Conservation (phyloP, 2,888 invertebrate species). For the Acleris laterana region DNA sequence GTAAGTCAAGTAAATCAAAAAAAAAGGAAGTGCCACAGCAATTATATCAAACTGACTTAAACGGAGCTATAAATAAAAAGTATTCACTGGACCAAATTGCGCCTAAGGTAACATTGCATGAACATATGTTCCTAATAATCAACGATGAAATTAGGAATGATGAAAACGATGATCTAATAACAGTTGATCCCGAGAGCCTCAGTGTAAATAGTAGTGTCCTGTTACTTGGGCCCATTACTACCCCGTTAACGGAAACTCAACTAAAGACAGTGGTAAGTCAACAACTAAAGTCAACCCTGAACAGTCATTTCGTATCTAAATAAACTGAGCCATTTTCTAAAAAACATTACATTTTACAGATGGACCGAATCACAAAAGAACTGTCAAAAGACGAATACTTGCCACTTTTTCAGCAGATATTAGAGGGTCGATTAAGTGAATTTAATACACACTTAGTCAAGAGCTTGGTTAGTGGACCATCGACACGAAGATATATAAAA, state of each 20-base stretch:
- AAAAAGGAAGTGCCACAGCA: slow-evolving; percentile 43
- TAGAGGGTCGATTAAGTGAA: slow-evolving; percentile 59
- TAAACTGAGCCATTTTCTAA: too few species aligned
- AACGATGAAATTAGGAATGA: slow-evolving; percentile 74
- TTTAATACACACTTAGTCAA: slow-evolving; percentile 60
- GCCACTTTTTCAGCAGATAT: slow-evolving; percentile 67
- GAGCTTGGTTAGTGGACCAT: slow-evolving; percentile 64
- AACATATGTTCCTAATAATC: slow-evolving; percentile 73
- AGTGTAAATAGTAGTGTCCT: slow-evolving; percentile 70
- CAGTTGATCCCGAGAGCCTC: slow-evolving; percentile 73
- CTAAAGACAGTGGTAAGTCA: slow-evolving; percentile 68
- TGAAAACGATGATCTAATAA: slow-evolving; percentile 64
- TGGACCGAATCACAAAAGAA: slow-evolving; percentile 69
- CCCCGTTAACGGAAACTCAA: slow-evolving; percentile 63
- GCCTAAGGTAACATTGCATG: slow-evolving; percentile 40
- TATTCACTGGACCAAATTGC: neutral
- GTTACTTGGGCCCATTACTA: slow-evolving; percentile 71
- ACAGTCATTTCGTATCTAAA: too few species aligned
- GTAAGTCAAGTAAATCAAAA: slow-evolving; percentile 57
- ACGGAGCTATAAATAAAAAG: slow-evolving; percentile 34
- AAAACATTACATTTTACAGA: slow-evolving; percentile 55
- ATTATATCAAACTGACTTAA: slow-evolving; percentile 45
- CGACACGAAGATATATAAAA: slow-evolving; percentile 75
- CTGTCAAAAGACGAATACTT: slow-evolving; percentile 70
- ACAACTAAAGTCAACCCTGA: neutral